Percentiles rank a stretch among this genome's conserved stretches.
Evolutionary conservation across 2,888 invertebrate genomes (phyloP).

Genomic region (Andrena camellia): DNA sequence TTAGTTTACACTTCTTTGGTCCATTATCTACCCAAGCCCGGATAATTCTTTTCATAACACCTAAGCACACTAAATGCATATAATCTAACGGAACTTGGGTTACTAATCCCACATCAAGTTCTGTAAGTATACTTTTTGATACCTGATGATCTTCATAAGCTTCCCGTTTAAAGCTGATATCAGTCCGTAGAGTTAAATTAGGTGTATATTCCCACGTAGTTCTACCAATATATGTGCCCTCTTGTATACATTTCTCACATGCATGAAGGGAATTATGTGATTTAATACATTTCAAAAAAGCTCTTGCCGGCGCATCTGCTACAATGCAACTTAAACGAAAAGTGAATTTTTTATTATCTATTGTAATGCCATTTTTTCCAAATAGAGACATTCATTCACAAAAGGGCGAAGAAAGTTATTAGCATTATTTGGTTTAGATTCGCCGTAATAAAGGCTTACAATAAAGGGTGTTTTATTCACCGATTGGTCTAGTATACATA

Average conservation of each 20-base stretch:
- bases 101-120: conserved; percentile 8
- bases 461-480: not conserved
- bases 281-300: not conserved
- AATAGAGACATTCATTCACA: not conserved
- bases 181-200: conserved; percentile 7
- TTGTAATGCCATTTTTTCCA: not conserved
- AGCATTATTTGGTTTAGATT: not conserved
- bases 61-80: not conserved
- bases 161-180: not conserved
- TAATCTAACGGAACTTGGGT: not conserved
- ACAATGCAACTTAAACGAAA: not conserved
- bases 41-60: not conserved
- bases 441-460: not conserved
- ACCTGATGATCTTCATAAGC: conserved; percentile 10
- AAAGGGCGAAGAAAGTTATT: not conserved
- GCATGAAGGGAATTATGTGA: not conserved
- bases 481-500: conserved; percentile 1
- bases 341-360: not conserved
- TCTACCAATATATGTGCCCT: not conserved
- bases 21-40: not conserved
- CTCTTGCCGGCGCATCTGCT: not conserved
- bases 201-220: not conserved
- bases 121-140: not conserved
- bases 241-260: not conserved
- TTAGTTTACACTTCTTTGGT: conserved; percentile 5